A percentile compares a stretch with the other conserved stretches of the same genome.
Evolutionary conservation across 92 coral and sea anemone species (phyloP).

Genomic region (Desmophyllum pertusum): DNA sequence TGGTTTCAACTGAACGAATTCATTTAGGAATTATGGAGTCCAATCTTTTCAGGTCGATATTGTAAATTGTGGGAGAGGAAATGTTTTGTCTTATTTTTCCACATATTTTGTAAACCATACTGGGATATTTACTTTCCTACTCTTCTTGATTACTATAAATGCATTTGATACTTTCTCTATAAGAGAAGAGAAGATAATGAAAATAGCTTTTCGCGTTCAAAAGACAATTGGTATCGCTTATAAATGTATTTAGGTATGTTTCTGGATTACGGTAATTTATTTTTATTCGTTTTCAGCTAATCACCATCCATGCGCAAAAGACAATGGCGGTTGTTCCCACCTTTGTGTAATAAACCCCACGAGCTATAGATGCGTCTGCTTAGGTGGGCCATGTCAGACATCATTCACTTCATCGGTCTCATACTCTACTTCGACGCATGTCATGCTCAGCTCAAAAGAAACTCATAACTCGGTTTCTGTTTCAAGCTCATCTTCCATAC

Average conservation of each 20-base stretch:
- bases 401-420: not conserved
- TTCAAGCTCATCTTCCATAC: not conserved
- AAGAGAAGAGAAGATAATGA: not conserved
- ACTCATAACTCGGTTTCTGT: not conserved
- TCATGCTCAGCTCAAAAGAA: not conserved
- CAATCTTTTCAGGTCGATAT: not conserved
- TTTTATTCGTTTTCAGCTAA: constrained; percentile 19
- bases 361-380: constrained; percentile 71
- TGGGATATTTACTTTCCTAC: not conserved
- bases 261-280: no score
- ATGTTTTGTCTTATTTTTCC: not conserved
- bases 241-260: no score
- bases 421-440: not conserved
- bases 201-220: not conserved
- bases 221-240: not conserved
- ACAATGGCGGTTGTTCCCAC: constrained; percentile 66
- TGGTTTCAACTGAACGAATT: not conserved
- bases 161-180: not conserved
- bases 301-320: constrained; percentile 62
- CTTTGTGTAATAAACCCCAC: constrained; percentile 65
- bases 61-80: not conserved
- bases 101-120: no score
- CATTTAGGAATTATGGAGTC: not conserved
- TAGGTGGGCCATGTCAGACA: constrained; percentile 31
- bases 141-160: not conserved